Percentiles rank a stretch among this genome's conserved stretches.
phyloP scores from a whole-genome alignment of 2,888 invertebrate species.

The Hirtodrosophila cameraria region DNA sequence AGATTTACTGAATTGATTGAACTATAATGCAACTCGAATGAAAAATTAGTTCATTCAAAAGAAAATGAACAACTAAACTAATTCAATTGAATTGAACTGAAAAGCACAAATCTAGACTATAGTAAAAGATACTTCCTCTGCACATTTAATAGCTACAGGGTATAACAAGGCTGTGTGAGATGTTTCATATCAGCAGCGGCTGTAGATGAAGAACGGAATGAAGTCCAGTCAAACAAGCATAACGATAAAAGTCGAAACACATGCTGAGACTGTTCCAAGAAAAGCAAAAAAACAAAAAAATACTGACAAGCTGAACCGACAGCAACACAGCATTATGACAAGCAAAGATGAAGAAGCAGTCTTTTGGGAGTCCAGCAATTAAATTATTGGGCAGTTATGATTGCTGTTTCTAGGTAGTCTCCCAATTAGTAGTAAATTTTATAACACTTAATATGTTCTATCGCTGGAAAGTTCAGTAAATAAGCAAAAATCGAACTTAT shows the following conservation, averaged over 20 bases:
- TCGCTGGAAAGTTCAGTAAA: neutral
- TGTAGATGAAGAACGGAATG: conserved; percentile 7
- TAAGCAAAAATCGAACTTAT: no score
- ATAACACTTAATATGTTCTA: neutral
- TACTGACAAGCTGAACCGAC: conserved; percentile 6
- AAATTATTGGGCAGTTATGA: neutral
- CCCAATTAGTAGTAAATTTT: neutral
- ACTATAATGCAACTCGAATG: no score
- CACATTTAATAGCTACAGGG: no score
- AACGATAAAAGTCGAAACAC: conserved; percentile 32
- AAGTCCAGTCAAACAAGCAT: neutral
- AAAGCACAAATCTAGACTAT: no score
- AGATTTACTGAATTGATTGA: no score
- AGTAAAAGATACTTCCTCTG: no score
- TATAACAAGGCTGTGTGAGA: no score
- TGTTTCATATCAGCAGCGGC: neutral
- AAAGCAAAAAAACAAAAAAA: conserved; percentile 11
- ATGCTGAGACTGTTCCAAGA: conserved; percentile 49
- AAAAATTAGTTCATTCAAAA: no score
- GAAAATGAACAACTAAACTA: no score
- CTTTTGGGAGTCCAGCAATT: neutral
- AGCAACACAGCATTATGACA: neutral
- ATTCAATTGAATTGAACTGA: no score
- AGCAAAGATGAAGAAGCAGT: neutral
- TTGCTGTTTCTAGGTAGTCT: neutral